Percentiles rank a stretch among this genome's conserved stretches.
phyloP scores from a whole-genome alignment of 2,797 vertebrate species.

The Parauchenoglanis ngamensis region DNA sequence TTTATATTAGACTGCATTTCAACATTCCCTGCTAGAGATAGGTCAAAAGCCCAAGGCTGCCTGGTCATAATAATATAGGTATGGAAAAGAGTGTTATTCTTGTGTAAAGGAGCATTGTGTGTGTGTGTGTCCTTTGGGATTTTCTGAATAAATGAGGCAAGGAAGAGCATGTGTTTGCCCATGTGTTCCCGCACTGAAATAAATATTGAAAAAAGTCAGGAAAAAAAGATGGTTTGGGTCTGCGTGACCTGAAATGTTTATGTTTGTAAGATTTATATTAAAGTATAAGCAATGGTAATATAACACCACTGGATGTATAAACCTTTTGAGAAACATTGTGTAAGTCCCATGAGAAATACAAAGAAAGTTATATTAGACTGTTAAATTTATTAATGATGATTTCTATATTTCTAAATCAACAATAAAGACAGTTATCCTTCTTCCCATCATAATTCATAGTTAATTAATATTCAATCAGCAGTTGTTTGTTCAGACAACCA shows the following conservation, averaged over 20 bases:
- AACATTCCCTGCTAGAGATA: constrained; percentile 62
- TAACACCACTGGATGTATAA: neutral
- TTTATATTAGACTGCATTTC: constrained; percentile 69
- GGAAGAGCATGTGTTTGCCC: constrained; percentile 43
- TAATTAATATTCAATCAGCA: constrained; percentile 56
- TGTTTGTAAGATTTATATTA: constrained; percentile 34
- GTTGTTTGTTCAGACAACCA: constrained; percentile 59
- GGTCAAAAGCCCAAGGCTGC: constrained; percentile 51
- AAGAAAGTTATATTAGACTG: neutral
- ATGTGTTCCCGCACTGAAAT: constrained; percentile 61
- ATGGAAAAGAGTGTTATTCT: constrained; percentile 45
- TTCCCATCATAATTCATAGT: constrained; percentile 16
- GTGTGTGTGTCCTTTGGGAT: constrained; percentile 56
- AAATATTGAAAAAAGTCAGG: constrained; percentile 29
- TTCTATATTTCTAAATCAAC: constrained; percentile 4
- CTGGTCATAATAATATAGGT: constrained; percentile 55
- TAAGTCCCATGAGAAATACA: neutral
- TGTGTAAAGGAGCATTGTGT: constrained; percentile 42
- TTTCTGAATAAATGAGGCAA: constrained; percentile 65
- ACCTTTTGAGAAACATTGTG: neutral
- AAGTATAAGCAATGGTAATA: constrained; percentile 22
- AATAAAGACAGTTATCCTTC: neutral
- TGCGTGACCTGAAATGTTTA: constrained; percentile 25
- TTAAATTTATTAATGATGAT: neutral
- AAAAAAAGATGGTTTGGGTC: constrained; percentile 7